Base-by-base conservation (phyloP, 2,113 vertebrate genomes). In the Tyto alba region DNA sequence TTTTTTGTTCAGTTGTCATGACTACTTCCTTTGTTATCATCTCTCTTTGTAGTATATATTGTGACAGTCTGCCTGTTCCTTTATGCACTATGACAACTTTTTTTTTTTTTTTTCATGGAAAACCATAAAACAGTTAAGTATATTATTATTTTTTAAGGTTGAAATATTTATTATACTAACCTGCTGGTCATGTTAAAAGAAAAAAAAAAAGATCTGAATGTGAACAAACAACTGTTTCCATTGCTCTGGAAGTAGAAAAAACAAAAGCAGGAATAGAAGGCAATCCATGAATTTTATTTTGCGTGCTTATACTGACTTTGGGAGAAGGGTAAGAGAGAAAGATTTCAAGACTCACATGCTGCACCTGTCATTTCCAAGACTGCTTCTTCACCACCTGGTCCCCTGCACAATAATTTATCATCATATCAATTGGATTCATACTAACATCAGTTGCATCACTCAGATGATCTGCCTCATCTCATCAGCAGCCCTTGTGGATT, bases 141-240 rank as follows among this genome's bases (percentile, higher is more conserved):
- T 94, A 78, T 91, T 84, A 60, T 77, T 88, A 88, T 53, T 97
- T 81, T n/a, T 89, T 91, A 71, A 79, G 30, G 12, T 36, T 93
- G 92, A 91, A 83, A 91, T 89, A 96, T 95, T 96, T 96, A 89
- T 97, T 96, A 50, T 83, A 36, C 36, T 85, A 92, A 88, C 41
- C 45, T 94, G 30, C 40, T 95, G 48, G 38, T 94, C 73, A 97
- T 78, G 93, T 96, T 71, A 89, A 62, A 78, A 94, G 93, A 41
- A 30, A 47, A 41, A 30, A 52, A 16, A 4, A 68, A 85, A 75
- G 52, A 72, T 71, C 59, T 67, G 69, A 77, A 34, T 82, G 53
- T 45, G 11, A 96, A 95, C 20, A 16, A 95, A 75, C 43, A 96
- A 71, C 73, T 68, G 15, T 89, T 81, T 53, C 27, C 14, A 26